Evolutionary conservation across 2,113 vertebrate genomes (phyloP).

Genomic region (Albula goreensis): DNA sequence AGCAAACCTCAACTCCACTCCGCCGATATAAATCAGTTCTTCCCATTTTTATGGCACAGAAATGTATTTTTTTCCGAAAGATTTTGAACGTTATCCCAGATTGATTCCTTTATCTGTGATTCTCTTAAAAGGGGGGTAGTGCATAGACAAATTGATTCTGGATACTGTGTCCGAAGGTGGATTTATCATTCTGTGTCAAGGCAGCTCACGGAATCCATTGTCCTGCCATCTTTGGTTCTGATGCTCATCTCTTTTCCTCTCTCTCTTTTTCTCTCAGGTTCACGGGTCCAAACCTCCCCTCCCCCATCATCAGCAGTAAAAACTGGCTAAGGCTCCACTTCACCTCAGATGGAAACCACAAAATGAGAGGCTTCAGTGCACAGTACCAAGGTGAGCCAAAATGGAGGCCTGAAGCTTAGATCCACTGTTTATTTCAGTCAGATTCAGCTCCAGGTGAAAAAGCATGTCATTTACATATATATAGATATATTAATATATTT

Average conservation of each 20-base stretch:
- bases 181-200: background rate
- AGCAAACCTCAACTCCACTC: no score
- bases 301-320: conserved; percentile 97
- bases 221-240: background rate
- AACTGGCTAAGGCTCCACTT: conserved; percentile 97
- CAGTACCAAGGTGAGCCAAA: conserved; percentile 89
- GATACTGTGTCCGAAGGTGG: background rate
- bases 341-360: conserved; percentile 92
- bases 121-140: no score
- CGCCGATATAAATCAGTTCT: no score
- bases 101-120: background rate
- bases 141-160: background rate
- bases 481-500: no score
- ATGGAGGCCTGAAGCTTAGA: background rate
- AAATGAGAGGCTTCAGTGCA: conserved; percentile 91
- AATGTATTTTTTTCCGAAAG: background rate
- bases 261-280: conserved; percentile 75
- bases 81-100: conserved; percentile 4
- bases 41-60: no score
- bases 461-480: background rate
- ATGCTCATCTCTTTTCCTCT: conserved; percentile 4
- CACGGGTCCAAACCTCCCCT: conserved; percentile 89
- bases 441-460: background rate
- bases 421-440: background rate
- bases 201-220: background rate